Conservation (phyloP, 2,113 vertebrate genomes). For the Pterophyllum scalare region DNA sequence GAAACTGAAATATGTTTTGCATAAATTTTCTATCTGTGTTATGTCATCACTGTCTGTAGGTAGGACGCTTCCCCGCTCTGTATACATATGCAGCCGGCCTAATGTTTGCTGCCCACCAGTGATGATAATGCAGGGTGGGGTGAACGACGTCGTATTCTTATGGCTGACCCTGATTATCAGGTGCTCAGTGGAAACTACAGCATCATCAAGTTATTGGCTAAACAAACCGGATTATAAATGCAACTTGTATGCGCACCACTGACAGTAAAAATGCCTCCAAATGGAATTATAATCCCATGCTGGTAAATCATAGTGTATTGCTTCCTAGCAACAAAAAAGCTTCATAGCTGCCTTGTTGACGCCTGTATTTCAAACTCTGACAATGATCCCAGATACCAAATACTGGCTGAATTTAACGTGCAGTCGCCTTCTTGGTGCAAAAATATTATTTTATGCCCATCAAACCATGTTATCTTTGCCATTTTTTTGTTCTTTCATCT, state of each 20-base stretch:
- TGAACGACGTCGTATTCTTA: conserved; percentile 54
- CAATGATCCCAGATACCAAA: too few species aligned
- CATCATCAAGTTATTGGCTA: conserved; percentile 3
- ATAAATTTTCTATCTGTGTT: conserved; percentile 53
- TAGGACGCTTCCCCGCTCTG: conserved; percentile 32
- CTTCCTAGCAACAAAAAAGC: background rate
- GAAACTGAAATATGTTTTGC: conserved; percentile 55
- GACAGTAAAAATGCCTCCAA: background rate
- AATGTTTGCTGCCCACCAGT: conserved; percentile 30
- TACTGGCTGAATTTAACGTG: background rate
- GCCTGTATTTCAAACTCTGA: background rate
- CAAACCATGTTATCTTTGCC: background rate
- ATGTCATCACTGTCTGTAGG: conserved; percentile 58
- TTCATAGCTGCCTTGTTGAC: background rate
- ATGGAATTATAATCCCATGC: too few species aligned
- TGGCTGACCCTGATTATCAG: background rate
- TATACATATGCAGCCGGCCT: background rate
- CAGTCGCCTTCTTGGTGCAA: background rate
- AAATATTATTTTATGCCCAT: background rate
- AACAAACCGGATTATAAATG: conserved; percentile 6
- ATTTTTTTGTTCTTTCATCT: background rate
- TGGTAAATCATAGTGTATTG: background rate
- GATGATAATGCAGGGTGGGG: conserved; percentile 57
- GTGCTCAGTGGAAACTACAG: conserved; percentile 34
- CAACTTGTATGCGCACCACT: background rate